These are phyloP conservation scores for Otolemur garnettii DNA, from an alignment of 2,113 vertebrate species.

Conservation along the genomic window DNA sequence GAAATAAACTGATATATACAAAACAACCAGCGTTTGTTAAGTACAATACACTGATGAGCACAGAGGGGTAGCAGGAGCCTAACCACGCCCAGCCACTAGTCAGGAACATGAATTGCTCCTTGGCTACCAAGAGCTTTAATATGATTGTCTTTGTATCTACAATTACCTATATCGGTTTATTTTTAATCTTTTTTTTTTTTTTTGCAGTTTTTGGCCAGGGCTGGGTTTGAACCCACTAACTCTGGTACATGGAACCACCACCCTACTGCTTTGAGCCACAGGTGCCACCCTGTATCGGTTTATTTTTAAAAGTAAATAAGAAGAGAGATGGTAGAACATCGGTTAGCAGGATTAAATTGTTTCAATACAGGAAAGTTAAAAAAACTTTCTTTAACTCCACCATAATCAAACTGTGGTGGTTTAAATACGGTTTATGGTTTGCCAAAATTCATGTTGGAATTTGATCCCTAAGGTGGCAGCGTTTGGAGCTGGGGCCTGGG, in stretches of 20 bases:
- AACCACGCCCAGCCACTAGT: not conserved
- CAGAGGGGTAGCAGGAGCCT: too few relatives aligned
- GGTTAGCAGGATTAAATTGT: not conserved
- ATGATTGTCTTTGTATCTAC: not conserved
- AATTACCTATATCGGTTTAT: not conserved
- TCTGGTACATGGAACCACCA: too few relatives aligned
- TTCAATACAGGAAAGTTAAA: not conserved
- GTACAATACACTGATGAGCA: not conserved
- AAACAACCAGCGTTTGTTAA: not conserved
- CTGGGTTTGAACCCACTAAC: too few relatives aligned
- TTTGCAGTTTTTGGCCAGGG: too few relatives aligned
- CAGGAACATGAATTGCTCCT: not conserved
- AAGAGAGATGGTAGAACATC: not conserved
- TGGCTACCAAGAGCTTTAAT: not conserved
- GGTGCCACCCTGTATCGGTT: not conserved
- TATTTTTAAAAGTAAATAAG: not conserved
- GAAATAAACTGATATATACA: not conserved
- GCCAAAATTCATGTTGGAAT: not conserved
- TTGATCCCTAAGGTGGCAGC: not conserved
- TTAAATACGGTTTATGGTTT: not conserved
- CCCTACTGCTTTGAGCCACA: too few relatives aligned
- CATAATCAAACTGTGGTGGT: not conserved
- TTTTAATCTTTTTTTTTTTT: too few relatives aligned
- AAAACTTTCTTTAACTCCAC: not conserved
- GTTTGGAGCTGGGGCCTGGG: not conserved